Percentiles rank a stretch among this genome's conserved stretches.
Conservation (phyloP, 1,140 invertebrate genomes). For the Magallana angulata region DNA sequence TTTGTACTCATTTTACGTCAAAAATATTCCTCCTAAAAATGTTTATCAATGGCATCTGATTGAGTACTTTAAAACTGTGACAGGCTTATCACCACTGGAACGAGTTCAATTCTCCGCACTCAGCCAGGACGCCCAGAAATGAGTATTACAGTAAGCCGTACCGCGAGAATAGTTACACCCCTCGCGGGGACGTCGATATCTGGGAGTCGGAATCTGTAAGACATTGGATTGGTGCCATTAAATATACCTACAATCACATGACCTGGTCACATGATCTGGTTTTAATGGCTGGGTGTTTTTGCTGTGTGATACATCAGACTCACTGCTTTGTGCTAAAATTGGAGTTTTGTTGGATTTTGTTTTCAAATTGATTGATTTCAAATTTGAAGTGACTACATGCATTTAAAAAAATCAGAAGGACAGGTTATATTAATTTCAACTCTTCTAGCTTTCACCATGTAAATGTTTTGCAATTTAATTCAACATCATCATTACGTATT, state of each 20-base stretch:
- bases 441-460: too few relatives aligned
- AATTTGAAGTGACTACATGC: too few relatives aligned
- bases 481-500: too few relatives aligned
- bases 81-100: constrained; percentile 21
- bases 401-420: too few relatives aligned
- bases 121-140: background rate
- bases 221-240: background rate
- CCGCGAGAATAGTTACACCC: constrained; percentile 2
- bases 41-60: too few relatives aligned
- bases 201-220: constrained; percentile 17
- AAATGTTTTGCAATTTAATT: too few relatives aligned
- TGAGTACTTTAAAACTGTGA: background rate
- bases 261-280: background rate
- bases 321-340: background rate
- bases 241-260: background rate
- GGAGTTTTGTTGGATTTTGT: too few relatives aligned
- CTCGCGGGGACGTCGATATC: background rate
- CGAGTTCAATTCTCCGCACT: background rate
- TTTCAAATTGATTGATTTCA: too few relatives aligned
- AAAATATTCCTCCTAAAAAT: too few relatives aligned
- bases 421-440: too few relatives aligned
- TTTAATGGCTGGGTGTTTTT: background rate
- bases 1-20: too few relatives aligned
- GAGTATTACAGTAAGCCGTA: constrained; percentile 18
- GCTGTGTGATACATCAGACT: background rate